These are phyloP conservation scores for Epinotia bilunana DNA, from an alignment of 2,888 invertebrate species.

Conservation along the genomic window DNA sequence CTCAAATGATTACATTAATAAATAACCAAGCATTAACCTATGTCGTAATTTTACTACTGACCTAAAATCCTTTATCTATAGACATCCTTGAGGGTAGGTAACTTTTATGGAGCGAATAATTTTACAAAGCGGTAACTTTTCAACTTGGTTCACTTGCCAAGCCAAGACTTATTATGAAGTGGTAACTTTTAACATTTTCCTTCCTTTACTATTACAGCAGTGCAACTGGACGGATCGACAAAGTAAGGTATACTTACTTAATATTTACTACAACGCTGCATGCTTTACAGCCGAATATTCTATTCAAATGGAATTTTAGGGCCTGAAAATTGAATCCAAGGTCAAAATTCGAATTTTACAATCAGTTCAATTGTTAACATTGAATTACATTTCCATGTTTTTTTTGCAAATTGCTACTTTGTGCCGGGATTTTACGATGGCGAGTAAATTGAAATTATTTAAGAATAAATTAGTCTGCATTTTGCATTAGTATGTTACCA, in stretches of 20 bases:
- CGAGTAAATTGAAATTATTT: background rate
- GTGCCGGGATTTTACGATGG: background rate
- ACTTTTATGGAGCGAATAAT: background rate
- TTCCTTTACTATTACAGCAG: background rate
- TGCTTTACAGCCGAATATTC: too few relatives aligned
- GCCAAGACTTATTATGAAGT: background rate
- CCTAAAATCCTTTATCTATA: conserved; percentile 35
- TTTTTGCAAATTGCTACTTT: background rate
- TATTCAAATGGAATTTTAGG: background rate
- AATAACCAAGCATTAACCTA: conserved; percentile 40
- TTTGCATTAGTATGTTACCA: too few relatives aligned
- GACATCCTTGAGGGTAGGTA: conserved; percentile 18
- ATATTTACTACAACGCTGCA: background rate
- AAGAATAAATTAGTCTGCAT: background rate
- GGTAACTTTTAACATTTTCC: conserved; percentile 16
- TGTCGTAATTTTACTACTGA: conserved; percentile 42
- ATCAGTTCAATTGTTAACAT: background rate
- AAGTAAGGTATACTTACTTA: background rate
- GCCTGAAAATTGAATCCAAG: background rate
- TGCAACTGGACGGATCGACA: background rate
- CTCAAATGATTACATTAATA: conserved; percentile 38
- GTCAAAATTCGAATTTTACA: background rate
- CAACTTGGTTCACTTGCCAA: background rate
- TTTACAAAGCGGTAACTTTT: conserved; percentile 29
- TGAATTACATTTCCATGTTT: background rate